Base-by-base conservation (phyloP, 2,797 vertebrate genomes). In the Muscicapa striata region DNA sequence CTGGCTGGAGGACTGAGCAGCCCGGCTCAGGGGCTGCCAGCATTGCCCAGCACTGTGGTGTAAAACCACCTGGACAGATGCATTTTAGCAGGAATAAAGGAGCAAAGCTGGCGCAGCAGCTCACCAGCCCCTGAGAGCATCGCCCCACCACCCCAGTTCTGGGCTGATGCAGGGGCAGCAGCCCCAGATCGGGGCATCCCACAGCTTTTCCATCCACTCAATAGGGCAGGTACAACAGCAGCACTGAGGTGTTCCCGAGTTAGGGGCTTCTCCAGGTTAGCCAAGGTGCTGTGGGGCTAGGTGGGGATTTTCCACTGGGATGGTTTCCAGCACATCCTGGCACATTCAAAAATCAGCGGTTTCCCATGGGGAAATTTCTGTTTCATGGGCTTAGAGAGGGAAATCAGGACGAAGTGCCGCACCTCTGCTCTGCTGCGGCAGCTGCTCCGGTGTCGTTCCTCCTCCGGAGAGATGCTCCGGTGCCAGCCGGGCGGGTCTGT, bases 291-390 rank as follows among this genome's bases (percentile, higher is more conserved):
- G 19, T 27, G 76, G 51, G 49, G 57, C 84, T 72, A 66, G 70
- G 21, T 3, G 45, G 95, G 93, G 94, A 91, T 91, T 96, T 95
- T 95, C 95, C 93, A 93, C 34, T 5, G 21, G 93, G 94, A 82
- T 82, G 70, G 41, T 70, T 94, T 96, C 87, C 94, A 93, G 91
- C 41, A 14, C 48, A 84, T 89, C 87, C 83, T 77, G 89, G 84
- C 79, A 92, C 69, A 63, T 73, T 80, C 30, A 75, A 88, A 92
- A 84, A 79, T 67, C 93, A 87, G 67, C 0, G 15, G 30, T 70
- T 96, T 93, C 95, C 92, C 89, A 38, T 13, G 93, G 85, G 94
- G 70, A 94, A 69, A 95, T 93, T 94, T 91, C 77, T 3, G 9
- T 59, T 94, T 87, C 18, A 7, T 17, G 69, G 79, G 87, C 57